phyloP scores from a whole-genome alignment of 1,140 invertebrate species.

The Ostrea denselamellosa region DNA sequence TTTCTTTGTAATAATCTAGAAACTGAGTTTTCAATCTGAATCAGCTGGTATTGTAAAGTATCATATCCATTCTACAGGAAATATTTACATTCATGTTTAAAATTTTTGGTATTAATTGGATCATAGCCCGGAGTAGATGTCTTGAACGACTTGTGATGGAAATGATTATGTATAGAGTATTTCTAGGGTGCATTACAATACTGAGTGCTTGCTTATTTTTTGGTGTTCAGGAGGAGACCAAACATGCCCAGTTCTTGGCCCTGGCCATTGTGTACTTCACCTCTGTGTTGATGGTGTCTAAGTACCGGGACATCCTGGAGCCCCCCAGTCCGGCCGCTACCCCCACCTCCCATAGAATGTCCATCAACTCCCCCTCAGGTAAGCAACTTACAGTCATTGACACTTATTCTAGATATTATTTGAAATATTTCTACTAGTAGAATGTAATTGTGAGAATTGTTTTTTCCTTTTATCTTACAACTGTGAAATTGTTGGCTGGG shows the following conservation, averaged over 20 bases:
- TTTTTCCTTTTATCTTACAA: neutral
- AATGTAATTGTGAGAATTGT: neutral
- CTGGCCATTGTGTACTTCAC: conserved; percentile 99
- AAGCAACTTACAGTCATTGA: conserved; percentile 12
- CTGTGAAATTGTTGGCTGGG: neutral
- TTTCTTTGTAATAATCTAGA: too few relatives aligned
- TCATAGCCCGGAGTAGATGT: too few relatives aligned
- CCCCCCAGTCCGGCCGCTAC: conserved; percentile 81
- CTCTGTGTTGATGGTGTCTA: conserved; percentile 99
- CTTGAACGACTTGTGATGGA: too few relatives aligned
- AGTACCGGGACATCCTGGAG: conserved; percentile 99
- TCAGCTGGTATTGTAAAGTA: too few relatives aligned
- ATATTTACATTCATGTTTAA: too few relatives aligned
- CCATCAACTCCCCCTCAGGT: conserved; percentile 66
- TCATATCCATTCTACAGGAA: too few relatives aligned
- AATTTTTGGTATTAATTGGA: too few relatives aligned
- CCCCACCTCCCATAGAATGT: conserved; percentile 60
- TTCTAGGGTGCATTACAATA: too few relatives aligned
- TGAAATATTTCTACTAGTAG: neutral
- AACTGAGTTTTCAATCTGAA: too few relatives aligned
- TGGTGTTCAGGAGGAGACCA: conserved; percentile 94
- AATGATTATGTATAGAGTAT: too few relatives aligned
- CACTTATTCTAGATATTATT: neutral
- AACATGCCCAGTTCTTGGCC: conserved; percentile 99
- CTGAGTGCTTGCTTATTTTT: neutral